phyloP scores from a whole-genome alignment of 2,113 vertebrate species.

The Melospiza georgiana region DNA sequence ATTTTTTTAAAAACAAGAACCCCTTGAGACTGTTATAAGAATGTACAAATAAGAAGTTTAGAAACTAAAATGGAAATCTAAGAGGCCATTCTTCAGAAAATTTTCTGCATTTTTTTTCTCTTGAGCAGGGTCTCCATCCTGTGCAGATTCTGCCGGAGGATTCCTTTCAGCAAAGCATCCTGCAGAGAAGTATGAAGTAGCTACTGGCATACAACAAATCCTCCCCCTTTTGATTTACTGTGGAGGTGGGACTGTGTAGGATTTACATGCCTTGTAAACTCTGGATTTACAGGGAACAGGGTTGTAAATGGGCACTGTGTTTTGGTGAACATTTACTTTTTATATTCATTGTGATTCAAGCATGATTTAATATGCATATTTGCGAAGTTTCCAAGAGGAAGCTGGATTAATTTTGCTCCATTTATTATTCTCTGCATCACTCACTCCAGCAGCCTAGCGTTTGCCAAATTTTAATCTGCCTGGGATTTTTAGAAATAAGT shows the following conservation, averaged over 20 bases:
- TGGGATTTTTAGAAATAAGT: neutral
- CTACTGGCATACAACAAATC: neutral
- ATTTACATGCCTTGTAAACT: neutral
- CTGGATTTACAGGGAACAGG: neutral
- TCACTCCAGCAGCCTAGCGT: neutral
- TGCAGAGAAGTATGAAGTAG: neutral
- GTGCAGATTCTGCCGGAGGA: neutral
- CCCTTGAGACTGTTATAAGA: neutral
- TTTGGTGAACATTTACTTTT: neutral
- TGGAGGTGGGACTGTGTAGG: neutral
- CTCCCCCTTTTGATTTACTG: neutral
- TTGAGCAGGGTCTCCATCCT: neutral
- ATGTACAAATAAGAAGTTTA: neutral
- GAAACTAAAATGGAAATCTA: neutral
- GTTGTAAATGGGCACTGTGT: neutral
- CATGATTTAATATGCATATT: neutral
- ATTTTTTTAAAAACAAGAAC: neutral
- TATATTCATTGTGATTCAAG: neutral
- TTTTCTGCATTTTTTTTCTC: neutral
- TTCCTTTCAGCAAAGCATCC: neutral
- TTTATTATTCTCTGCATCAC: conserved; percentile 7
- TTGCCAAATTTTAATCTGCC: conserved; percentile 29
- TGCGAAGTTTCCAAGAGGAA: conserved; percentile 21
- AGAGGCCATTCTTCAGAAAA: neutral
- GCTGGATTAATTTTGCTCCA: neutral